phyloP scores from a whole-genome alignment of 2,797 vertebrate species.

The Acropternis orthonyx region DNA sequence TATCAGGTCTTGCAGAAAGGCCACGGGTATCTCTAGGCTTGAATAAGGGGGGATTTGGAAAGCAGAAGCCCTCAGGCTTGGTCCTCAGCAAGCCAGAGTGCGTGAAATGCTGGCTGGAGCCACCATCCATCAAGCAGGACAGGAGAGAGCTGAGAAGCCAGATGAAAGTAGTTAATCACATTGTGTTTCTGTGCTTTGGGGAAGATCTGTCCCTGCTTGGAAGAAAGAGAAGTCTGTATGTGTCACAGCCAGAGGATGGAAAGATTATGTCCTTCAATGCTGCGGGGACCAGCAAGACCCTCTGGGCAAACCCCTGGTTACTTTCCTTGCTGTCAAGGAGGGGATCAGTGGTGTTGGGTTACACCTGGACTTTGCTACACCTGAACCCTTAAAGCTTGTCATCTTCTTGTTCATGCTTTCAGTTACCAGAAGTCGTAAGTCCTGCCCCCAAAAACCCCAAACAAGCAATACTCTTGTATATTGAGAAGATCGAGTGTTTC shows the following conservation, averaged over 20 bases:
- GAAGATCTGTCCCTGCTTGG: not conserved
- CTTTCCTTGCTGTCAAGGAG: not conserved
- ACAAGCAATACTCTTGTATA: not conserved
- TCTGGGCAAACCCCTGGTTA: not conserved
- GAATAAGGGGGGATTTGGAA: not conserved
- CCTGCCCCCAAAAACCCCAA: not conserved
- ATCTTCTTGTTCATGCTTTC: not conserved
- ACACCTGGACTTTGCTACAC: not conserved
- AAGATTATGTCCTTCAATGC: not conserved
- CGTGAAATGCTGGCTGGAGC: not conserved
- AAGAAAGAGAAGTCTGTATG: not conserved
- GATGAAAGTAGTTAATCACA: not conserved
- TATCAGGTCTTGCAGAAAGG: not conserved
- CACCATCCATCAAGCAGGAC: not conserved
- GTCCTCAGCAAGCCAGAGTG: fast-evolving
- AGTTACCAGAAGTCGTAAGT: not conserved
- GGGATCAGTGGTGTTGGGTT: not conserved
- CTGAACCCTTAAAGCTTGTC: not conserved
- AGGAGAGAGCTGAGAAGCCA: not conserved
- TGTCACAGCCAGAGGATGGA: not conserved
- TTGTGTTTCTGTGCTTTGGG: not conserved
- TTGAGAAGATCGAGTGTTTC: not conserved
- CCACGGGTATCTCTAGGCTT: not conserved
- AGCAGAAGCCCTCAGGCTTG: not conserved
- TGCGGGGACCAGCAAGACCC: not conserved